A percentile compares a stretch with the other conserved stretches of the same genome.
Evolutionary conservation across 2,888 invertebrate species (phyloP).

Genomic region (Dascillus cervinus): DNA sequence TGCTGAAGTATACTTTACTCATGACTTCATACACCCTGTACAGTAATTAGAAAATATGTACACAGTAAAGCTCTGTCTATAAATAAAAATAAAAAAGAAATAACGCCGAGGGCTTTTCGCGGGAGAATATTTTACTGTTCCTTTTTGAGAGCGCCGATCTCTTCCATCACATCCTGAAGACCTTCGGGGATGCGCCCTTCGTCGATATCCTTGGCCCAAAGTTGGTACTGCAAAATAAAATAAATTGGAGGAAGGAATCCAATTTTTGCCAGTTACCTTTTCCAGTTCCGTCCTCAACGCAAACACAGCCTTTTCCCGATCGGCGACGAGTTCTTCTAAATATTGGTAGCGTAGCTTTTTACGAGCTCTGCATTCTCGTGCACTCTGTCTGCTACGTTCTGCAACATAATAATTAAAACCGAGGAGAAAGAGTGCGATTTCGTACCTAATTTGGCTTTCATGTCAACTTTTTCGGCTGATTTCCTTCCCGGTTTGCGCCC

Average conservation of each 20-base stretch:
- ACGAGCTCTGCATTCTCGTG: slow-evolving; percentile 91
- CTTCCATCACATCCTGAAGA: slow-evolving; percentile 66
- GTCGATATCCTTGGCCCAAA: slow-evolving; percentile 74
- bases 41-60: too few relatives aligned
- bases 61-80: too few relatives aligned
- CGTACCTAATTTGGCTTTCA: slow-evolving; percentile 87
- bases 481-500: slow-evolving; percentile 85
- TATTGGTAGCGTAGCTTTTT: slow-evolving; percentile 97
- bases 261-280: too few relatives aligned
- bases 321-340: slow-evolving; percentile 88
- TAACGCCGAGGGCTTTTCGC: slow-evolving; percentile 9
- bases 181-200: slow-evolving; percentile 76
- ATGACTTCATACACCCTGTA: too few relatives aligned
- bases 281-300: slow-evolving; percentile 83
- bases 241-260: slow-evolving; percentile 7
- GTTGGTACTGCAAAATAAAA: slow-evolving; percentile 59
- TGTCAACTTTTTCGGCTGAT: slow-evolving; percentile 82
- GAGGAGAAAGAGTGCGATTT: slow-evolving; percentile 5
- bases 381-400: slow-evolving; percentile 96
- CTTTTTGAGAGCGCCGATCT: slow-evolving; percentile 63
- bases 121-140: too few relatives aligned
- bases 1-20: too few relatives aligned
- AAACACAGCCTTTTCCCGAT: slow-evolving; percentile 87
- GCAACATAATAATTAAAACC: slow-evolving; percentile 24
- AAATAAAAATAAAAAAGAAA: slow-evolving; percentile 9